Percentiles rank a stretch among this genome's conserved stretches.
Evolutionary conservation across 2,888 invertebrate genomes (phyloP).

Genomic region (Frankliniella intonsa): DNA sequence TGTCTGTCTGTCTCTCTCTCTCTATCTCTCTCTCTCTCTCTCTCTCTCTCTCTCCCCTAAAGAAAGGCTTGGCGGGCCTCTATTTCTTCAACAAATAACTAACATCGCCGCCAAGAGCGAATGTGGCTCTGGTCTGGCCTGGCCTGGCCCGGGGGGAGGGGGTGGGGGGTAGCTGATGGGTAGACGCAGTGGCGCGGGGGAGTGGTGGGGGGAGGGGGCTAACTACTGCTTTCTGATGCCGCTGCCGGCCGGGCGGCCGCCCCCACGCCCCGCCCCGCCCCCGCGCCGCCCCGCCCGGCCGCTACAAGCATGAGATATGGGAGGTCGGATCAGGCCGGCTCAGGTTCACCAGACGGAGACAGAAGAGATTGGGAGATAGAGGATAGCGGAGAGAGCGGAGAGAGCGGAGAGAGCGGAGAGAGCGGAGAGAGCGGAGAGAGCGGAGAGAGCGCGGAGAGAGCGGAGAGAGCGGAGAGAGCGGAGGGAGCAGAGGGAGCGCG

Average conservation of each 20-base stretch:
- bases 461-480: neutral
- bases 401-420: neutral
- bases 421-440: neutral
- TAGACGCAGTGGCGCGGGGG: neutral
- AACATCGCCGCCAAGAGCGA: neutral
- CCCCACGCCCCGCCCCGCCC: too few relatives aligned
- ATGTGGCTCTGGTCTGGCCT: neutral
- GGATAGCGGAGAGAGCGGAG: neutral
- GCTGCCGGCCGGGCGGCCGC: neutral
- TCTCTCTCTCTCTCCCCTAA: neutral
- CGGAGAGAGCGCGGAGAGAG: neutral
- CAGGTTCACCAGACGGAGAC: neutral
- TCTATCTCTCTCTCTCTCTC: neutral
- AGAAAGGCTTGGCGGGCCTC: neutral
- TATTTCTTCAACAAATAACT: conserved; percentile 22
- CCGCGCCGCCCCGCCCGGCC: neutral
- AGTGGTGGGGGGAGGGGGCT: neutral
- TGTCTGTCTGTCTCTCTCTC: neutral
- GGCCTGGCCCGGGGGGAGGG: neutral
- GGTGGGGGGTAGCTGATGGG: neutral
- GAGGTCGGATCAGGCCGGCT: neutral
- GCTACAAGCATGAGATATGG: conserved; percentile 22
- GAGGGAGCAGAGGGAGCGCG: too few relatives aligned
- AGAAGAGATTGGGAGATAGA: neutral
- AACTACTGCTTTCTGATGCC: conserved; percentile 24